These are phyloP conservation scores for Aspidiotus rigidus DNA, from an alignment of 2,888 invertebrate genomes.

Conservation along the genomic window DNA sequence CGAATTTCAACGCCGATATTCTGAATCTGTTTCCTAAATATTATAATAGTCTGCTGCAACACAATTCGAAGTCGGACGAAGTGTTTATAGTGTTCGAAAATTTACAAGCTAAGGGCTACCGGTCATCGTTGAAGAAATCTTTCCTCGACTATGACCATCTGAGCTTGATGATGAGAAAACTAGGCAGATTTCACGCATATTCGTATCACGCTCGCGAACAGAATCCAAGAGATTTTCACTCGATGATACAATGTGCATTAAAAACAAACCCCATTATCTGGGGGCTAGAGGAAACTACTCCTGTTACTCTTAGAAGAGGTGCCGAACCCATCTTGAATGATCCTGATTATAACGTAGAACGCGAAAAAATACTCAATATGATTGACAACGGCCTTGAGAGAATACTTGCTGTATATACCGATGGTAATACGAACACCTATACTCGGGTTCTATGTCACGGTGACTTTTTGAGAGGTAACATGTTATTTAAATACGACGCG, in stretches of 20 bases:
- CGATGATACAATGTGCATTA: neutral
- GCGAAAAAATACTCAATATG: neutral
- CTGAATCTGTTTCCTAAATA: neutral
- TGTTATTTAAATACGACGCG: constrained; percentile 37
- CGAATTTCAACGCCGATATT: neutral
- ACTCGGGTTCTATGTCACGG: constrained; percentile 38
- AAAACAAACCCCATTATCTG: neutral
- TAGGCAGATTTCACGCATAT: neutral
- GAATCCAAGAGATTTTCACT: neutral
- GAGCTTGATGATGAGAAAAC: neutral
- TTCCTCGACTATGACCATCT: constrained; percentile 38
- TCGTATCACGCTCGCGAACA: neutral
- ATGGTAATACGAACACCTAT: constrained; percentile 33
- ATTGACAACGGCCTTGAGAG: neutral
- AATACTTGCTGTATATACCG: neutral
- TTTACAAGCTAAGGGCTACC: constrained; percentile 30
- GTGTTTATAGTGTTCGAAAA: constrained; percentile 37
- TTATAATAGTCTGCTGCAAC: neutral
- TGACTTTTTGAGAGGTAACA: constrained; percentile 38
- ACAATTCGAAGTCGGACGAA: neutral
- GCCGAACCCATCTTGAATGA: neutral
- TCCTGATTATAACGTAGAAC: neutral
- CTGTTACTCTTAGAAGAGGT: neutral
- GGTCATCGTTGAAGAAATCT: constrained; percentile 21
- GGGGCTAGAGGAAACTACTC: neutral